Conservation (phyloP, 2,797 vertebrate species). For the Trematomus bernacchii region DNA sequence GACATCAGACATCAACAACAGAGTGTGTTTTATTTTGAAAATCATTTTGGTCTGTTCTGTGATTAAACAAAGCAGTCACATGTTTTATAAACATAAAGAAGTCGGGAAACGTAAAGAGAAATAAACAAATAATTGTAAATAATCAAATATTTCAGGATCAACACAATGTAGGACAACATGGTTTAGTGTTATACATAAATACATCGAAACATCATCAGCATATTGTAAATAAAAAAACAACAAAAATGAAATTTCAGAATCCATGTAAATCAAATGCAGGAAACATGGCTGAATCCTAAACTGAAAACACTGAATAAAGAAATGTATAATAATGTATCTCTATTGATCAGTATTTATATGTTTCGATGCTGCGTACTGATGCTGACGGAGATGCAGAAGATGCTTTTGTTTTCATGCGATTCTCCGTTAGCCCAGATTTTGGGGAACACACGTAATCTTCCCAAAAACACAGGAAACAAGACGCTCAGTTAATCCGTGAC, state of each 20-base stretch:
- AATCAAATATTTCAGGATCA: not conserved
- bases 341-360: no score
- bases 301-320: no score
- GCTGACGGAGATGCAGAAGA: slow-evolving; percentile 8
- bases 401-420: slow-evolving; percentile 60
- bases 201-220: not conserved
- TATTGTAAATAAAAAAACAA: no score
- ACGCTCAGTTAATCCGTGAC: slow-evolving; percentile 76
- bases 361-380: no score
- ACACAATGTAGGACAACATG: no score
- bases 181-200: not conserved
- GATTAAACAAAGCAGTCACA: no score
- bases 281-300: not conserved
- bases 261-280: not conserved
- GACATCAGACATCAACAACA: slow-evolving; percentile 1
- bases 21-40: not conserved
- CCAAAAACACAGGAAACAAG: slow-evolving; percentile 62
- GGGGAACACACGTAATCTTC: slow-evolving; percentile 62
- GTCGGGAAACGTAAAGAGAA: not conserved
- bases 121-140: not conserved
- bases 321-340: no score
- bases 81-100: no score
- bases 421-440: slow-evolving; percentile 51
- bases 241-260: not conserved
- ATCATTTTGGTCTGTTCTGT: not conserved